Base-by-base conservation (phyloP, 2,888 invertebrate genomes). In the Agapetus fuscipes region DNA sequence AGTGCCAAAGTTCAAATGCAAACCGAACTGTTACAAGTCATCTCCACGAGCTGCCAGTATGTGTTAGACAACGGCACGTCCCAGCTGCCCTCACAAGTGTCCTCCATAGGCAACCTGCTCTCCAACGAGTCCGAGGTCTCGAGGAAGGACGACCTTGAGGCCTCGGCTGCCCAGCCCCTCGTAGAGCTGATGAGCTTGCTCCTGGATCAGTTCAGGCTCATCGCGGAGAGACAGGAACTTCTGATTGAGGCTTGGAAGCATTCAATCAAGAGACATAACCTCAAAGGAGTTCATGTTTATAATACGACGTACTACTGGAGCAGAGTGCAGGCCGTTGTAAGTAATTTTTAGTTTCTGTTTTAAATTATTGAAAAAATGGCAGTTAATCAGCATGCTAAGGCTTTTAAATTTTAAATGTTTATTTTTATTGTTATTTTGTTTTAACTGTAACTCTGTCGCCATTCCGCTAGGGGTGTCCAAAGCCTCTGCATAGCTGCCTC, bases 251-350 rank as follows among this genome's bases (percentile, higher is more conserved):
- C 72, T 50, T 80, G 70, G 54, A 66, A 67, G 46, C 72, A 76
- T 52, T 78, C 79, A 30, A 66, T 68, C n/a, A 72, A 73, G 48
- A 71, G 69, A 36, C 72, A 78, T 54, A 65, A 64, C 42, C 51
- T 71, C n/a, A 64, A 68, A 14, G 36, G 37, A 49, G 55, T 71
- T 31, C 63, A 66, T 37, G 57, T 80, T 30, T 86, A 85, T 56
- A 77, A 77, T 53, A 74, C 83, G 56, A 72, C 80, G 26, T 85
- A 89, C 56, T 89, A 88, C 50, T 94, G 93, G 93, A 78, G 80
- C 28, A 84, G 88, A 52, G 85, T 90, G 25, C 93, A 94, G 60
- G 80, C 82, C 56, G 88, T 89, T 53, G 88, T 90, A 64, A 67
- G 78, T 70, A 31, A n/a, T 33, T 33, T 17, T 26, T 11, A 27